phyloP scores from a whole-genome alignment of 2,113 vertebrate species.

The Theristicus caerulescens region DNA sequence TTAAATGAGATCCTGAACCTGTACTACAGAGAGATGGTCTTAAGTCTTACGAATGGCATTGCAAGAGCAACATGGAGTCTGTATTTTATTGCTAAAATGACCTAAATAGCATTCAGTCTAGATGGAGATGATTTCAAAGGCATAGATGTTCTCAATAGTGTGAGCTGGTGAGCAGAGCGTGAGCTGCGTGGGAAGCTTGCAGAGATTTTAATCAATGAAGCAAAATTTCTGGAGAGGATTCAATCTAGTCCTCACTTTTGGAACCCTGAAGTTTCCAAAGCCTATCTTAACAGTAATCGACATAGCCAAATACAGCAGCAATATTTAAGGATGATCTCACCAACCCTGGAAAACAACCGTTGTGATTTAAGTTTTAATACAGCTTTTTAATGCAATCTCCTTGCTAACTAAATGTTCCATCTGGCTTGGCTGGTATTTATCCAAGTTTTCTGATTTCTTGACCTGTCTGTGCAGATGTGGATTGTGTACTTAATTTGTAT shows the following conservation, averaged over 20 bases:
- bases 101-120: neutral
- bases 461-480: neutral
- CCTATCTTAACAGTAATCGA: neutral
- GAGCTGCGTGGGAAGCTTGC: neutral
- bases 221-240: slow-evolving; percentile 9
- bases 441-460: neutral
- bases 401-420: neutral
- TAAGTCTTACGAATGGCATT: neutral
- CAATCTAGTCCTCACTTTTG: neutral
- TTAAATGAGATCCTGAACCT: neutral
- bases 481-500: neutral
- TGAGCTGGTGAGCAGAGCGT: neutral
- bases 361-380: neutral
- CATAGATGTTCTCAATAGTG: neutral
- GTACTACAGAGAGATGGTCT: neutral
- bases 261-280: neutral
- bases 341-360: neutral
- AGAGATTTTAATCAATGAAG: slow-evolving; percentile 17
- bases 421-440: neutral
- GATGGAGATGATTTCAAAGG: neutral
- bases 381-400: neutral
- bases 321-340: neutral
- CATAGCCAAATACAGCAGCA: neutral
- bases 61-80: neutral
- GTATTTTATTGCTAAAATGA: neutral